Conservation (phyloP, 92 coral and sea anemone species). For the Phenganax marumi region DNA sequence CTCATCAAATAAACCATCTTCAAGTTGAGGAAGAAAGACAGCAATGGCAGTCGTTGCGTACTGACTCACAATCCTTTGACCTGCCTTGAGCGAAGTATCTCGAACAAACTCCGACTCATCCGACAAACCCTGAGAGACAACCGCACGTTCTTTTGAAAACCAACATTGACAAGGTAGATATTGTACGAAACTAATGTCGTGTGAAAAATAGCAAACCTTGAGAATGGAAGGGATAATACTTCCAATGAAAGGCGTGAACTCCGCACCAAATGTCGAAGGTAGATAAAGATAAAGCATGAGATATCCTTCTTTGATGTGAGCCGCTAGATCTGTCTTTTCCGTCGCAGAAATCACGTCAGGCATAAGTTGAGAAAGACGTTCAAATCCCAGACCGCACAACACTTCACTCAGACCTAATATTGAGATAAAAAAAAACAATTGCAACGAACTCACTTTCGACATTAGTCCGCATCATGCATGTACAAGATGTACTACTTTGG, state of each 20-base stretch:
- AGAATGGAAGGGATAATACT: conserved; percentile 84
- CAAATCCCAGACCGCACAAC: conserved; percentile 79
- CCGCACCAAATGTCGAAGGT: conserved; percentile 78
- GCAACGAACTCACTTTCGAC: not conserved
- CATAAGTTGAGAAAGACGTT: conserved; percentile 79
- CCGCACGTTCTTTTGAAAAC: not conserved
- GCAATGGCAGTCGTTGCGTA: conserved; percentile 92
- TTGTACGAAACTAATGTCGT: not conserved
- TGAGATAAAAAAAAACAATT: not conserved
- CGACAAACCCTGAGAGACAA: conserved; percentile 72
- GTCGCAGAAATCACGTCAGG: conserved; percentile 96
- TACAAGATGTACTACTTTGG: not conserved
- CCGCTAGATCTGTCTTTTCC: conserved; percentile 75
- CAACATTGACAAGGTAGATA: not conserved
- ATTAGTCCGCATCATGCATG: not conserved
- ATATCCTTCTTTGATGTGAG: conserved; percentile 93
- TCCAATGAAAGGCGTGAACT: conserved; percentile 82
- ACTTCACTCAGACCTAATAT: conserved; percentile 89
- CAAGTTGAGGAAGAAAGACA: conserved; percentile 87
- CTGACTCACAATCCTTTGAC: conserved; percentile 88
- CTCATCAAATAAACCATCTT: conserved; percentile 91
- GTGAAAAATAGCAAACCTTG: conserved; percentile 59
- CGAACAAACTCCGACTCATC: conserved; percentile 97
- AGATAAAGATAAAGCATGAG: conserved; percentile 92
- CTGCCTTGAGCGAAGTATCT: conserved; percentile 93